Evolutionary conservation across 2,888 invertebrate species (phyloP), one percentile per base, ranked within the genome.

Genomic region (Anthrax anthrax): DNA sequence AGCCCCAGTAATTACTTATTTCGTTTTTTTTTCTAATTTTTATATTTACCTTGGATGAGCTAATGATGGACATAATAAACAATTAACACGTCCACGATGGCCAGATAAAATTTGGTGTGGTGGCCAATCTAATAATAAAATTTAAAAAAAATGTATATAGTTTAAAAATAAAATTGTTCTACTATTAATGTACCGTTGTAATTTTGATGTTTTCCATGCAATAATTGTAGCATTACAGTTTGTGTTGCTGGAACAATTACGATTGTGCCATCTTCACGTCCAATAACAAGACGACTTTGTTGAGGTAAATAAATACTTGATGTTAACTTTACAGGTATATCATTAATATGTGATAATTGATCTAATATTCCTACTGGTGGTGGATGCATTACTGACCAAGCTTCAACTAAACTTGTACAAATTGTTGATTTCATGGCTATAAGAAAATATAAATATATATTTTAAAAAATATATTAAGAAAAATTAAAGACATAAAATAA

Each of bases 231-330:
- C 77, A 91, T 89, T 4, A 97, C 87, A 0, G 95, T 92, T 61
- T 94, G 92, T 0, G 92, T 91, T 0, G 95, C 97, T 19, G 95
- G 90, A 43, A 94, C 85, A 50, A 97, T 92, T 18, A 97, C 84
- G 51, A 98, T 96, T 46, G 87, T 83, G 3, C 98, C 98, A 62
- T 98, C 94, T 61, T 91, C 90, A 12, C 95, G 75, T 1, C 97
- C 97, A 51, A 95, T 87, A 13, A 96, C 94, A 47, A 98, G 70
- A 9, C 92, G 81, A 57, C 95, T 94, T 59, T 95, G 94, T 43
- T 86, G 82, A 1, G 95, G 84, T 44, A 97, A 73, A 68, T 94
- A 98, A 57, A 97, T 91, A 49, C 94, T 94, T 0, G 95, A 84
- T 0, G 95, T 94, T 43, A 96, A 71, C 58, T 87, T 85, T 17